phyloP scores from a whole-genome alignment of 1,140 invertebrate species.

The Pristionchus pacificus region DNA sequence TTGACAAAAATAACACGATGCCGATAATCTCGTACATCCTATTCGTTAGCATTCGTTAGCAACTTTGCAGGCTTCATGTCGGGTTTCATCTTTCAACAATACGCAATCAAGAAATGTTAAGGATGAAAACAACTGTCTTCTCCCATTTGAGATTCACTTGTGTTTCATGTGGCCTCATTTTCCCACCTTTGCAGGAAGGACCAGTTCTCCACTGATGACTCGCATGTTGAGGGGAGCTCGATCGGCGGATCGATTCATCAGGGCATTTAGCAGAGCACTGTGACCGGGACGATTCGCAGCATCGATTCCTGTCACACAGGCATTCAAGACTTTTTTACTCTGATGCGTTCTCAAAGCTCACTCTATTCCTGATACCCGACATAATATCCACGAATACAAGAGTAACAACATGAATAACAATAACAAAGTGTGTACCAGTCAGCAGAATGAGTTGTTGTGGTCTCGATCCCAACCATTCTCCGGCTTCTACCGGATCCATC shows the following conservation, averaged over 20 bases:
- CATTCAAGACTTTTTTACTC: no score
- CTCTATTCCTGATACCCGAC: background rate
- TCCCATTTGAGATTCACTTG: constrained; percentile 64
- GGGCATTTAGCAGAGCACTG: constrained; percentile 59
- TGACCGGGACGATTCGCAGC: constrained; percentile 58
- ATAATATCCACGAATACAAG: no score
- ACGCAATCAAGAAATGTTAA: no score
- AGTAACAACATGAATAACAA: no score
- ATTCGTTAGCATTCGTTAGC: no score
- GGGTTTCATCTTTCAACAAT: no score
- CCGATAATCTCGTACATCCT: no score
- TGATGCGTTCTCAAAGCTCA: background rate
- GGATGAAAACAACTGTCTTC: background rate
- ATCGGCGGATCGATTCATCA: constrained; percentile 58
- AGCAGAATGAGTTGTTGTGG: constrained; percentile 61
- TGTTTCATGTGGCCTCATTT: constrained; percentile 7
- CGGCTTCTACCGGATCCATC: constrained; percentile 52
- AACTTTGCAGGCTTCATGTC: no score
- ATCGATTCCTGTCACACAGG: constrained; percentile 56
- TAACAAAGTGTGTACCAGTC: constrained; percentile 42
- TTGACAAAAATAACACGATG: no score
- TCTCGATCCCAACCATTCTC: constrained; percentile 57
- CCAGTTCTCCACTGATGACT: constrained; percentile 54
- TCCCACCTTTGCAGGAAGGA: constrained; percentile 21
- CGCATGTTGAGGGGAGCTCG: constrained; percentile 59